Base-by-base conservation (phyloP, 2,113 vertebrate species). In the Aphyosemion australe region DNA sequence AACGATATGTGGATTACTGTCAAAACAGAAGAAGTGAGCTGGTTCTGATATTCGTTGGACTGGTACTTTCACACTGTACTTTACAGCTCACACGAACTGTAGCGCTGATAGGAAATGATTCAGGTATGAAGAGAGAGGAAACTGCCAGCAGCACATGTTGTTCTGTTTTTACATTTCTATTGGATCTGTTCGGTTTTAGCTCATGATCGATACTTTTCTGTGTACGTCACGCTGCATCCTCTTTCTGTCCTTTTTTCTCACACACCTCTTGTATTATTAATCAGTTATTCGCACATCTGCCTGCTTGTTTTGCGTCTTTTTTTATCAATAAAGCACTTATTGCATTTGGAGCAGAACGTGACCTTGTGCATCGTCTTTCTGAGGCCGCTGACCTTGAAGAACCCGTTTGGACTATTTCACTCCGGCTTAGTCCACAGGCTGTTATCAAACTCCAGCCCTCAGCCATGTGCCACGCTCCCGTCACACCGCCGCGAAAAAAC, bases 291-390 rank as follows among this genome's bases (percentile, higher is more conserved):
- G 85, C 85, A 89, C 87, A 90, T 91, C 89, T 90, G 86, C 83
- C 64, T 86, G 88, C 83, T 87, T 90, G 87, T 78, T 89, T 75
- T 79, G 72, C 70, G 81, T 79, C 91, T 89, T 79, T 83, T 82
- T 90, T 89, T 94, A 92, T 95, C 95, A 95, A 95, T 95, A 95
- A 94, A 95, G 93, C 92, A 94, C 93, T 94, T 95, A 94, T 94
- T 94, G 93, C 93, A 94, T 94, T 94, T 92, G 94, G 92, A 93
- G 90, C 83, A 86, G 90, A 90, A 93, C 90, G 87, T 93, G 94
- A 95, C 95, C 94, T 95, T 94, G 93, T 78, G 84, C 49, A 46
- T 61, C 89, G 90, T 87, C 93, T 93, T 90, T 90, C 76, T 73
- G 57, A 48, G 61, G 84, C 84, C 65, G 75, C 68, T 83, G 93